Percentiles rank a stretch among this genome's conserved stretches.
These are phyloP conservation scores for Antitype chi DNA, from an alignment of 2,888 invertebrate species.

Conservation along the genomic window DNA sequence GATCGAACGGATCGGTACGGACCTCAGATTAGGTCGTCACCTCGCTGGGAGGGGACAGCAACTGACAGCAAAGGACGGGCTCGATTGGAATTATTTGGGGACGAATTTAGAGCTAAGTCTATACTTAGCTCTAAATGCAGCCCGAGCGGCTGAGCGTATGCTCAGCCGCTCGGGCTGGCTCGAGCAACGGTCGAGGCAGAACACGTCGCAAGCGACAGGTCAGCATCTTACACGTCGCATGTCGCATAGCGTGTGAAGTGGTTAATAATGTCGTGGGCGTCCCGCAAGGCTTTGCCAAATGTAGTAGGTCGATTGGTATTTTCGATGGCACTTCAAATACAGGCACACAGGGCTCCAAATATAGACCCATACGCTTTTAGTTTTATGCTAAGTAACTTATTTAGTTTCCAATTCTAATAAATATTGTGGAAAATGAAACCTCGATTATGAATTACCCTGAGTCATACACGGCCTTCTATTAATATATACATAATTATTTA, in stretches of 20 bases:
- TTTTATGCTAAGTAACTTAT: conserved; percentile 47
- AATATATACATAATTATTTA: conserved; percentile 37
- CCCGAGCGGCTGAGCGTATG: too few relatives aligned
- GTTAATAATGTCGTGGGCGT: conserved; percentile 45
- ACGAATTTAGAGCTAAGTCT: too few relatives aligned
- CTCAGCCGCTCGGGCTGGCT: too few relatives aligned
- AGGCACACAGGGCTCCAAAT: conserved; percentile 38
- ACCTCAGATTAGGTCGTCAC: too few relatives aligned
- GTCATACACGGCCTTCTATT: conserved; percentile 30
- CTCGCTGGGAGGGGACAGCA: too few relatives aligned
- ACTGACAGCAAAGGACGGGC: too few relatives aligned
- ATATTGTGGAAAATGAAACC: conserved; percentile 49
- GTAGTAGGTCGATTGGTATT: conserved; percentile 65
- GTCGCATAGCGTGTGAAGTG: neutral
- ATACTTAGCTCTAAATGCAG: too few relatives aligned
- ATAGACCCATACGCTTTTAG: conserved; percentile 59
- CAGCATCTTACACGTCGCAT: neutral
- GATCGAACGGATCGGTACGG: too few relatives aligned
- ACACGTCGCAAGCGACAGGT: neutral
- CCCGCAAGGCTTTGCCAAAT: conserved; percentile 43
- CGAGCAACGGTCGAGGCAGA: too few relatives aligned
- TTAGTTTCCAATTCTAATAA: conserved; percentile 49
- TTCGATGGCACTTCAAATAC: conserved; percentile 51
- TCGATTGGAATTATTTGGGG: too few relatives aligned
- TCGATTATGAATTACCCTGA: conserved; percentile 23